These are phyloP conservation scores for Coelopa frigida DNA, from an alignment of 1,140 invertebrate species.

Conservation along the genomic window DNA sequence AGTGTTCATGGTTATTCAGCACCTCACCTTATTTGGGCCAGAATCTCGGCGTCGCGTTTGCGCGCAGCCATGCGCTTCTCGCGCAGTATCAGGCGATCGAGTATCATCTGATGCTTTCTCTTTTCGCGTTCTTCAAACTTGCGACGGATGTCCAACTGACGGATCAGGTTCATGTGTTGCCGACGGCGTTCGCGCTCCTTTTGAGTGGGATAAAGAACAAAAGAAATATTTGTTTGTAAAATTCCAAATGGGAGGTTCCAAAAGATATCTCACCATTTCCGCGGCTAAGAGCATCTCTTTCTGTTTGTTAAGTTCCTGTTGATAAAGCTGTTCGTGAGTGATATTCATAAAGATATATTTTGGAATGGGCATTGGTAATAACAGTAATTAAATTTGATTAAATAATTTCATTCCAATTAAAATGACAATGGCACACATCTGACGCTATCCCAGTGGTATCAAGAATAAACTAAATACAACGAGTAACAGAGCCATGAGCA, in stretches of 20 bases:
- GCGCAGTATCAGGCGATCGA: constrained; percentile 37
- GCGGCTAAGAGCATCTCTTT: constrained; percentile 76
- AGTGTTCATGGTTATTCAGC: constrained; percentile 3
- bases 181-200: constrained; percentile 84
- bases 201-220: background rate
- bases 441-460: too few relatives aligned
- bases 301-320: constrained; percentile 82
- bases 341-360: too few relatives aligned
- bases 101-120: constrained; percentile 61
- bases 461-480: too few relatives aligned
- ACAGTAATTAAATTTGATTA: too few relatives aligned
- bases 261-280: constrained; percentile 62
- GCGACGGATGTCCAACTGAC: constrained; percentile 76
- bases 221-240: background rate
- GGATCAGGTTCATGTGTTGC: constrained; percentile 82
- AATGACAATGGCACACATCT: too few relatives aligned
- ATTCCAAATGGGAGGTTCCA: background rate
- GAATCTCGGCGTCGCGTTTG: constrained; percentile 74
- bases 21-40: constrained; percentile 58
- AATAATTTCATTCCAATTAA: too few relatives aligned
- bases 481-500: too few relatives aligned
- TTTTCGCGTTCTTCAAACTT: constrained; percentile 83
- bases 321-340: too few relatives aligned
- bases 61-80: constrained; percentile 79
- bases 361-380: too few relatives aligned